A percentile compares a stretch with the other conserved stretches of the same genome.
Conservation (phyloP, 2,797 vertebrate species). For the Sebastes taczanowskii region DNA sequence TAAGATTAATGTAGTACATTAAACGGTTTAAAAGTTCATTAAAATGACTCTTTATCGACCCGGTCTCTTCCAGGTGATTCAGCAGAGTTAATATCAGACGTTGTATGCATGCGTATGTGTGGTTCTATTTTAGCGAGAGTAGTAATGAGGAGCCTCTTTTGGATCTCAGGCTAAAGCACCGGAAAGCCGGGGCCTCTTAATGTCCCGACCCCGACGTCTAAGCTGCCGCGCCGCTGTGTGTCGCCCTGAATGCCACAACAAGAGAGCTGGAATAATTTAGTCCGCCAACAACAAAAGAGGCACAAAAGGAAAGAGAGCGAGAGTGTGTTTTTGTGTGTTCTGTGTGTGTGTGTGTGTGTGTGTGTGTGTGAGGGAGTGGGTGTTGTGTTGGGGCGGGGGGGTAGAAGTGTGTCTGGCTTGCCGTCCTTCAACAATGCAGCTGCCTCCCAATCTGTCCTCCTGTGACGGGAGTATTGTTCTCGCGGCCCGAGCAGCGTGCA, state of each 20-base stretch:
- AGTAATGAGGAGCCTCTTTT: slow-evolving; percentile 12
- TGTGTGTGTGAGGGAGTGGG: slow-evolving; percentile 21
- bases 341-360: neutral
- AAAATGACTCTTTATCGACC: neutral
- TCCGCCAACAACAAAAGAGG: slow-evolving; percentile 86
- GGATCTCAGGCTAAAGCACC: slow-evolving; percentile 27
- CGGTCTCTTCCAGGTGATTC: neutral
- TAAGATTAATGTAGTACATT: too few relatives aligned
- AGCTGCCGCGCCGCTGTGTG: slow-evolving; percentile 86
- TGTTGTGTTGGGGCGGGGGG: neutral
- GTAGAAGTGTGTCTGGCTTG: slow-evolving; percentile 96
- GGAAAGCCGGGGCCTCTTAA: slow-evolving; percentile 74
- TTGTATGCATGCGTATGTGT: neutral
- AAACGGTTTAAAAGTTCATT: too few relatives aligned
- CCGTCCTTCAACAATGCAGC: slow-evolving; percentile 92
- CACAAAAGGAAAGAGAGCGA: slow-evolving; percentile 78
- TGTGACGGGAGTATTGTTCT: slow-evolving; percentile 89
- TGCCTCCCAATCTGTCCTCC: slow-evolving; percentile 94
- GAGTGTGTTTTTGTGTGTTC: slow-evolving; percentile 34
- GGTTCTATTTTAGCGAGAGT: neutral
- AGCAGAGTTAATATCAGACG: neutral
- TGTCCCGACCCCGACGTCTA: slow-evolving; percentile 85
- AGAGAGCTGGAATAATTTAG: slow-evolving; percentile 92
- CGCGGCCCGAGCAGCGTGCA: slow-evolving; percentile 83
- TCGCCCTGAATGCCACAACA: slow-evolving; percentile 89